Percentiles rank a stretch among this genome's conserved stretches.
These are phyloP conservation scores for Denticeps clupeoides DNA, from an alignment of 2,797 vertebrate genomes.

Conservation along the genomic window DNA sequence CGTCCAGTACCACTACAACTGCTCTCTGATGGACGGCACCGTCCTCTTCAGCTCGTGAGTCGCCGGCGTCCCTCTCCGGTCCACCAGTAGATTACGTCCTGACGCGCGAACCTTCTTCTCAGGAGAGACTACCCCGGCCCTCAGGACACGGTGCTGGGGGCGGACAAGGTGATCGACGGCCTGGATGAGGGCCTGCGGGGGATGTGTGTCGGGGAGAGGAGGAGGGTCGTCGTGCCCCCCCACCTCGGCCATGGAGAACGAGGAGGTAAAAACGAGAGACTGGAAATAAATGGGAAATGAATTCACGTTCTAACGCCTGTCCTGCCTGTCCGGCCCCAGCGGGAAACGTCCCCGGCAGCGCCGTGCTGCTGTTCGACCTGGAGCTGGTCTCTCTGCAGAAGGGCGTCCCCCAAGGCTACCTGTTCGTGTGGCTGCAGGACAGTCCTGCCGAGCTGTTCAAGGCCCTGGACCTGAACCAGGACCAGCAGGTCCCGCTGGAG, in stretches of 20 bases:
- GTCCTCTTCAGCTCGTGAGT: slow-evolving; percentile 78
- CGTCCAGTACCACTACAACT: slow-evolving; percentile 88
- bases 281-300: too few relatives aligned
- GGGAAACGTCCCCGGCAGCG: slow-evolving; percentile 77
- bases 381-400: slow-evolving; percentile 76
- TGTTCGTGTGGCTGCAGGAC: slow-evolving; percentile 84
- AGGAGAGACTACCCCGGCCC: slow-evolving; percentile 66
- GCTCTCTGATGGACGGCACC: slow-evolving; percentile 81
- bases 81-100: too few relatives aligned
- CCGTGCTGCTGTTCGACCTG: slow-evolving; percentile 80
- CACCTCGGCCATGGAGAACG: slow-evolving; percentile 86
- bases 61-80: too few relatives aligned
- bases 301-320: too few relatives aligned
- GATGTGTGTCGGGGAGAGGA: slow-evolving; percentile 83
- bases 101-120: too few relatives aligned
- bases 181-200: slow-evolving; percentile 71
- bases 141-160: slow-evolving; percentile 73
- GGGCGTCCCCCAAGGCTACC: slow-evolving; percentile 85
- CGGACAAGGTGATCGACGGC: slow-evolving; percentile 85
- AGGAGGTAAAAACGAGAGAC: too few relatives aligned
- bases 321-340: too few relatives aligned
- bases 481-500: slow-evolving; percentile 65
- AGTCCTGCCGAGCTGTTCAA: slow-evolving; percentile 66
- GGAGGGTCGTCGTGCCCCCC: slow-evolving; percentile 72
- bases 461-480: slow-evolving; percentile 74